These are phyloP conservation scores for Philaenus spumarius DNA, from an alignment of 1,140 invertebrate genomes.

Conservation along the genomic window DNA sequence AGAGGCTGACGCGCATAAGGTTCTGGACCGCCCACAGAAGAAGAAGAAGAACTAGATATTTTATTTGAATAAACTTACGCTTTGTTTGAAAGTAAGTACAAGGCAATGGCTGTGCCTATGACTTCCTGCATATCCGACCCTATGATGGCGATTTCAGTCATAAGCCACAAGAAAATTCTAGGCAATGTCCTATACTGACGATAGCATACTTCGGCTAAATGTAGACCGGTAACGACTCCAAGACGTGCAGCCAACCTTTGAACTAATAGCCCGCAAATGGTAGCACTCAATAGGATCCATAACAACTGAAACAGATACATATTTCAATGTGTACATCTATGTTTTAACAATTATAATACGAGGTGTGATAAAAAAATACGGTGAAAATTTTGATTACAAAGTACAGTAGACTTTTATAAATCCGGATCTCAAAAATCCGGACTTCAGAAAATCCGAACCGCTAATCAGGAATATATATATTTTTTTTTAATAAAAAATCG, in stretches of 20 bases:
- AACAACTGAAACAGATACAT: constrained; percentile 56
- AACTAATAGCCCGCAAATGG: constrained; percentile 78
- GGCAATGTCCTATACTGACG: constrained; percentile 68
- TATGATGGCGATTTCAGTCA: constrained; percentile 93
- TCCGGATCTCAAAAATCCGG: too few species aligned
- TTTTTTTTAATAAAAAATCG: too few species aligned
- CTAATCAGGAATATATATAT: too few species aligned
- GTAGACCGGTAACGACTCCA: constrained; percentile 76
- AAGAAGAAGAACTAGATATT: too few species aligned
- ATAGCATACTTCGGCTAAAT: constrained; percentile 78
- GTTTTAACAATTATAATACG: too few species aligned
- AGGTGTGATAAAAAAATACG: too few species aligned
- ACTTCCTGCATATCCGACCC: constrained; percentile 93
- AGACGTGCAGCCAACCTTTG: constrained; percentile 80
- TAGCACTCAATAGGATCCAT: constrained; percentile 82
- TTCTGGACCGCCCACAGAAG: too few species aligned
- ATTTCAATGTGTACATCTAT: too few species aligned
- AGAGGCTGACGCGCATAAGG: too few species aligned
- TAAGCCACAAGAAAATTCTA: constrained; percentile 79
- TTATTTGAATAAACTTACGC: constrained; percentile 48
- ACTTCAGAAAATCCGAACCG: too few species aligned
- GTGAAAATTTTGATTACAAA: too few species aligned
- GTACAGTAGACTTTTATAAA: too few species aligned
- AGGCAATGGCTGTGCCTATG: constrained; percentile 84
- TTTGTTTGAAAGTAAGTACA: constrained; percentile 82